Conservation (phyloP, 2,113 vertebrate species). For the Charina bottae region DNA sequence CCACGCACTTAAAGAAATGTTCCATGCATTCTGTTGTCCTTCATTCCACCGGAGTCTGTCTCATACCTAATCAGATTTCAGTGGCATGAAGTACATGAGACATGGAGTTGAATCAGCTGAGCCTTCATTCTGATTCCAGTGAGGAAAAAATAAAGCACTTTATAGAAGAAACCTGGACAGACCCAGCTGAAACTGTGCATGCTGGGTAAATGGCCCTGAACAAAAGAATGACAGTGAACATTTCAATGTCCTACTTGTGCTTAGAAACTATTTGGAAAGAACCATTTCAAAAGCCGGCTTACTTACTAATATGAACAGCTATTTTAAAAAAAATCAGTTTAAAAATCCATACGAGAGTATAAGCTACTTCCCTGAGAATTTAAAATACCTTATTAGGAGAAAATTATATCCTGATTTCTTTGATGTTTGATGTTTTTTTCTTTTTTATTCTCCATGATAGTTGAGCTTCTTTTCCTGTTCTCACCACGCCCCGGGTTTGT, state of each 20-base stretch:
- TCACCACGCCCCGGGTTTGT: rapidly evolving
- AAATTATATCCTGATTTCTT: slow-evolving; percentile 51
- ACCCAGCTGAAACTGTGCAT: rapidly evolving
- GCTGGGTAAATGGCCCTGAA: background rate
- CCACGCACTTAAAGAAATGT: slow-evolving; percentile 52
- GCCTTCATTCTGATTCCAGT: slow-evolving; percentile 18
- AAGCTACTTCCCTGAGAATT: background rate
- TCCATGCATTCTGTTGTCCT: slow-evolving; percentile 94
- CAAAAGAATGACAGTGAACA: background rate
- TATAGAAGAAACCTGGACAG: background rate
- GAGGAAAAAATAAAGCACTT: background rate
- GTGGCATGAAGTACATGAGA: slow-evolving; percentile 98
- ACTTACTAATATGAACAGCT: slow-evolving; percentile 33
- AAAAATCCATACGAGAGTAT: background rate
- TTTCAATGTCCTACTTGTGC: background rate
- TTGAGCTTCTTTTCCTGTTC: background rate
- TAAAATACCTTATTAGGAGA: slow-evolving; percentile 31
- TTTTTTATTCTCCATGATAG: background rate
- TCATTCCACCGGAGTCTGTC: slow-evolving; percentile 99
- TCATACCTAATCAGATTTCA: slow-evolving; percentile 95
- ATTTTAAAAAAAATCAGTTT: slow-evolving; percentile 56
- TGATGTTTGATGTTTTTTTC: slow-evolving; percentile 15
- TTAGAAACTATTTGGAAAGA: slow-evolving; percentile 32
- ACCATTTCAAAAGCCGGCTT: slow-evolving; percentile 29
- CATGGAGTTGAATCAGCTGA: slow-evolving; percentile 79